Evolutionary conservation across 2,113 vertebrate genomes (phyloP), one percentile per base, ranked within the genome.

Genomic region (Eonycteris spelaea): DNA sequence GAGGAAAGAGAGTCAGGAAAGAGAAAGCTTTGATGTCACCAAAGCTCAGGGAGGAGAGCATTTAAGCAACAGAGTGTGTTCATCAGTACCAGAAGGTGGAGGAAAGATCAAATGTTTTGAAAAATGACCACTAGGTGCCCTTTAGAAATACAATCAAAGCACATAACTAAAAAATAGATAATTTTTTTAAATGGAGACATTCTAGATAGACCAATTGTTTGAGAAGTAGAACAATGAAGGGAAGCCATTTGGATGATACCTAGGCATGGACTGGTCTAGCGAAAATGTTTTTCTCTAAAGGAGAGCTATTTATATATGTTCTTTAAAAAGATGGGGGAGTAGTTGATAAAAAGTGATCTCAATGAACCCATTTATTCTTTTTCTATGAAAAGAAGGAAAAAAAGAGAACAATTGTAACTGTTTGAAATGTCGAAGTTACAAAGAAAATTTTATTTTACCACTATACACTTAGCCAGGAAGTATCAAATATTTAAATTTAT

Each of bases 401-500:
- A 65, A 79, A 53, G 73, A 63, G 28, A 87, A 30, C 70, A 6
- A 9, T 68, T 61, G 43, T 78, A 71, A 67, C 4, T 21, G 45
- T 70, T 84, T 61, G 21, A 91, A 78, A 97, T 57, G 28, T 43
- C 53, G 6, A 74, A 68, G 6, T 63, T 30, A 77, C 12, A 94
- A 88, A 83, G 67, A 88, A 83, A 96, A 43, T 5, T 84, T 63
- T 75, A 55, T 19, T 87, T 79, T 59, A 53, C 15, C 35, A 79
- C 65, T 51, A 33, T 13, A 12, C 33, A 28, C 13, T 53, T 71
- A 65, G 9, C 59, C 35, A 61, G 73, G 38, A 90, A 84, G 22
- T 43, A 77, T 7, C 7, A 68, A 77, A 92, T 30, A 74, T 24
- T 79, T 53, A 73, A 24, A 86, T n/a, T 6, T 24, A 79, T 77